Conservation (phyloP, 2,113 vertebrate species). For the Bambusicola thoracicus region DNA sequence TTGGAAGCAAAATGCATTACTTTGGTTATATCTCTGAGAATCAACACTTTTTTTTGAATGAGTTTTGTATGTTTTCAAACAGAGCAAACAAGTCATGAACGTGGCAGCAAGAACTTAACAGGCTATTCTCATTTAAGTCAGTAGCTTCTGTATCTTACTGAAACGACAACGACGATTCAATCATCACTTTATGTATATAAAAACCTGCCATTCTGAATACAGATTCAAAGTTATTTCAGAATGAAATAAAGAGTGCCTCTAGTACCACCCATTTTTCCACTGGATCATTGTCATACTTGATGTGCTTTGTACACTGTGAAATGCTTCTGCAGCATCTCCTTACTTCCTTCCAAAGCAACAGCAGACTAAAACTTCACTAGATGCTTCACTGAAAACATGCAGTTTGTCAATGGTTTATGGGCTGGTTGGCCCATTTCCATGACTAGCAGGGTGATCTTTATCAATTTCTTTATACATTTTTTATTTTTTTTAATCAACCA, state of each 20-base stretch:
- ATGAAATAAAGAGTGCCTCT: not conserved
- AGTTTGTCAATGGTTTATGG: not conserved
- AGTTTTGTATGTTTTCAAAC: not conserved
- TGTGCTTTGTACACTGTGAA: not conserved
- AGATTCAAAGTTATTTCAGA: not conserved
- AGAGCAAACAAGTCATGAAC: not conserved
- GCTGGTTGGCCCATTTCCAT: no score
- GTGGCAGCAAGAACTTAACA: not conserved
- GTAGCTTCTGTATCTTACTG: not conserved
- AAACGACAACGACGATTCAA: not conserved
- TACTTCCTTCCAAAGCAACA: not conserved
- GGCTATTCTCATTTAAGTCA: not conserved
- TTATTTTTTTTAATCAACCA: not conserved
- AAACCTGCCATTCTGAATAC: not conserved
- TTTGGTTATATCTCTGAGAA: not conserved
- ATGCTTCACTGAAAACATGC: not conserved
- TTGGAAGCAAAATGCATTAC: conserved; percentile 29
- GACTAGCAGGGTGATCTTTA: not conserved
- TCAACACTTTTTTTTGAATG: not conserved
- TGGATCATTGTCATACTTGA: not conserved
- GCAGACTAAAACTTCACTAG: not conserved
- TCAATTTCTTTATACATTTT: not conserved
- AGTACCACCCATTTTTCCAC: not conserved
- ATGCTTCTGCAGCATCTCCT: not conserved
- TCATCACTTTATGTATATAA: not conserved